Percentiles rank a stretch among this genome's conserved stretches.
phyloP scores from a whole-genome alignment of 2,888 invertebrate species.

The Cosmia pyralina region DNA sequence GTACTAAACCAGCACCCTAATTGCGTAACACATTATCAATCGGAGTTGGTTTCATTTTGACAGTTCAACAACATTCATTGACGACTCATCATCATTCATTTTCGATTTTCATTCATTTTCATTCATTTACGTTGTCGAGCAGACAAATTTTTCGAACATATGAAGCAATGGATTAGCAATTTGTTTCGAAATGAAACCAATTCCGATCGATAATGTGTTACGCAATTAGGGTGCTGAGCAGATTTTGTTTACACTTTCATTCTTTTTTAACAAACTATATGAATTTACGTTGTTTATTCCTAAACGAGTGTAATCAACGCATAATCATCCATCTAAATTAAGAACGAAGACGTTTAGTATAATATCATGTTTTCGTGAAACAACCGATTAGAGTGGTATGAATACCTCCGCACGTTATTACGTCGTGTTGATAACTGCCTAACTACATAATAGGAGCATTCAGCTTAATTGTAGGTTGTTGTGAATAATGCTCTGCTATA shows the following conservation, averaged over 20 bases:
- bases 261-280: background rate
- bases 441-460: background rate
- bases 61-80: no score
- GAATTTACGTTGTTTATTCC: background rate
- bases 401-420: conserved; percentile 1
- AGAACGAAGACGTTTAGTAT: conserved; percentile 1
- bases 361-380: background rate
- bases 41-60: no score
- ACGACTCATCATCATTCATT: no score
- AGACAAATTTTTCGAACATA: no score
- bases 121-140: no score
- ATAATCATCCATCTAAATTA: background rate
- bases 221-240: no score
- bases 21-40: no score
- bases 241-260: background rate
- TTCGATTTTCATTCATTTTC: no score
- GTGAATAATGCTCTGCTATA: background rate
- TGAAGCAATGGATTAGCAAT: no score
- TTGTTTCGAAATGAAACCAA: no score
- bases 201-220: no score
- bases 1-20: no score
- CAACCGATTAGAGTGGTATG: background rate
- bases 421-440: background rate
- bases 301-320: background rate
- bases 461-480: background rate